These are phyloP conservation scores for Penelope pileata DNA, from an alignment of 2,113 vertebrate species.

Conservation along the genomic window DNA sequence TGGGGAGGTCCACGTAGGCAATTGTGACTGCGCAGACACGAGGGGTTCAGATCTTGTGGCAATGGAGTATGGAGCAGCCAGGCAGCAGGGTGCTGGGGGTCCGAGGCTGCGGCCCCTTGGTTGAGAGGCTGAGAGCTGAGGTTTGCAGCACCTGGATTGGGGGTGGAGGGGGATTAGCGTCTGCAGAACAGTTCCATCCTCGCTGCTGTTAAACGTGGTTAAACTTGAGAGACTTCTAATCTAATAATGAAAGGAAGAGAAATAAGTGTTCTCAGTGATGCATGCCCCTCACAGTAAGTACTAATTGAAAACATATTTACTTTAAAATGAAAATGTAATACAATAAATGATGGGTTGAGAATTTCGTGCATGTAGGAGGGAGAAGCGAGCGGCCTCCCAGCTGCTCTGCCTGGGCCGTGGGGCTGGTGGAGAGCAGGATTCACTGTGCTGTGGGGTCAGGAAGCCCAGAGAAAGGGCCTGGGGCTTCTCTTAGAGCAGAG, in stretches of 20 bases:
- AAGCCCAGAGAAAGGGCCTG: neutral
- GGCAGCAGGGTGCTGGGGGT: neutral
- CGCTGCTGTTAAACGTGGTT: conserved; percentile 66
- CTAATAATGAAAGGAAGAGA: conserved; percentile 72
- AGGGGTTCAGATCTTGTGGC: neutral
- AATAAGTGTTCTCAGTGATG: conserved; percentile 68
- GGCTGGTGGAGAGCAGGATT: neutral
- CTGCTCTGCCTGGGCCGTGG: neutral
- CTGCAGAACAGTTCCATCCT: conserved; percentile 15
- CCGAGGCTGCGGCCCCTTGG: neutral
- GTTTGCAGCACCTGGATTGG: neutral
- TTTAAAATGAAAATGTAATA: conserved; percentile 73
- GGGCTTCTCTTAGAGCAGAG: neutral
- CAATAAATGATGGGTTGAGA: conserved; percentile 52
- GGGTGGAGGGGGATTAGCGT: conserved; percentile 12
- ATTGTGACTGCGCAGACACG: fast-evolving
- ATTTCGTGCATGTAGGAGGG: neutral
- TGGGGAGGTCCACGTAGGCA: fast-evolving
- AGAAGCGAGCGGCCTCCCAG: neutral
- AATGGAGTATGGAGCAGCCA: neutral
- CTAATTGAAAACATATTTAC: conserved; percentile 76
- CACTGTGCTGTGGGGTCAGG: fast-evolving
- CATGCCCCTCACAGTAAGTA: conserved; percentile 63
- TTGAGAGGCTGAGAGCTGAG: neutral
- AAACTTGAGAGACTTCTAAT: conserved; percentile 66